A percentile compares a stretch with the other conserved stretches of the same genome.
Evolutionary conservation across 2,888 invertebrate species (phyloP).

Genomic region (Hirudinaria manillensis): DNA sequence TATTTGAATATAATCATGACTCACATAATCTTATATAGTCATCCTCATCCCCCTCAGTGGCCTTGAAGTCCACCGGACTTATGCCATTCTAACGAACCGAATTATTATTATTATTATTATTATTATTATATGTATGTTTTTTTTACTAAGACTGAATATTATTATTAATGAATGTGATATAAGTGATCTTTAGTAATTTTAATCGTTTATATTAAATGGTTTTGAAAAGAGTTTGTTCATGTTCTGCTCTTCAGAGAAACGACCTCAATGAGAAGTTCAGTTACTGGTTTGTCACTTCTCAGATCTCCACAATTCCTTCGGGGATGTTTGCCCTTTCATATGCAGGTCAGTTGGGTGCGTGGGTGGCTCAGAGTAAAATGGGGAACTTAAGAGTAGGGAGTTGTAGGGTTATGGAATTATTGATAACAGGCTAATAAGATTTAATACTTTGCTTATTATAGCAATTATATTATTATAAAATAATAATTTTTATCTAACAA

Average conservation of each 20-base stretch:
- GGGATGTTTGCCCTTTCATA: conserved; percentile 49
- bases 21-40: too few species aligned
- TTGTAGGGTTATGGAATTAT: neutral
- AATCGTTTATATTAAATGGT: conserved; percentile 35
- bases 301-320: conserved; percentile 50
- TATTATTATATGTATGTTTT: too few species aligned
- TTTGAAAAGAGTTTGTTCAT: too few species aligned
- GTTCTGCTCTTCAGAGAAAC: too few species aligned
- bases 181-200: neutral
- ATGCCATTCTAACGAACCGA: too few species aligned
- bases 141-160: too few species aligned
- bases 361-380: neutral
- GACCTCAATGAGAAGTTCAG: conserved; percentile 53
- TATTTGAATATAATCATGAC: conserved; percentile 40
- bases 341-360: conserved; percentile 44
- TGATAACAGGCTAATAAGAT: neutral
- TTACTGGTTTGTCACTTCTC: conserved; percentile 53
- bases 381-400: neutral
- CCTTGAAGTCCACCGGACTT: too few species aligned
- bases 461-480: too few species aligned
- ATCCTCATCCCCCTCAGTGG: too few species aligned
- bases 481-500: neutral
- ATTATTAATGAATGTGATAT: neutral
- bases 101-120: too few species aligned
- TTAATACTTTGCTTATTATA: too few species aligned